Evolutionary conservation across 2,113 vertebrate genomes (phyloP).

Genomic region (Caranx ignobilis): DNA sequence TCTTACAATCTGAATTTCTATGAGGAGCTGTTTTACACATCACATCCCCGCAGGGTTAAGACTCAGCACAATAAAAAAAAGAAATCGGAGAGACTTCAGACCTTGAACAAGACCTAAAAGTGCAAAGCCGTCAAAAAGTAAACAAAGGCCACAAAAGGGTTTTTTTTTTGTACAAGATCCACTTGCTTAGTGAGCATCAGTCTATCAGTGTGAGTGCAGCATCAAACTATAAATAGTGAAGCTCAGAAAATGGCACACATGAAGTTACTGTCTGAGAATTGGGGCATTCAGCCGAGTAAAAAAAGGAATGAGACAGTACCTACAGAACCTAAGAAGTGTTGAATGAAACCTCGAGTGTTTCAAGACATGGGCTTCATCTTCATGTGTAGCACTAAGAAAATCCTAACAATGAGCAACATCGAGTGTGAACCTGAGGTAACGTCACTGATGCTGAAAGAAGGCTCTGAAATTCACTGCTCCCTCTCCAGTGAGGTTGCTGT

Average conservation of each 20-base stretch:
- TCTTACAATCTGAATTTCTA: background rate
- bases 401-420: background rate
- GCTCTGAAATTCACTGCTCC: background rate
- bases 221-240: slow-evolving; percentile 4
- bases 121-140: background rate
- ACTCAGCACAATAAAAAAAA: background rate
- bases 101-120: background rate
- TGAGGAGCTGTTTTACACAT: background rate
- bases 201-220: too few relatives aligned
- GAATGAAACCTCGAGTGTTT: background rate
- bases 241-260: background rate
- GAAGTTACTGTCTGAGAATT: background rate
- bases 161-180: background rate
- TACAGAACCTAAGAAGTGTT: background rate
- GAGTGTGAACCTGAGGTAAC: background rate
- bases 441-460: background rate
- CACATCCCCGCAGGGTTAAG: background rate
- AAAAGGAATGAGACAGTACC: background rate
- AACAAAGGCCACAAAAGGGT: background rate
- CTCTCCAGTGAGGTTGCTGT: too few relatives aligned
- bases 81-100: background rate
- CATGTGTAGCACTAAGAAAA: background rate
- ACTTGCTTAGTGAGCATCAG: background rate
- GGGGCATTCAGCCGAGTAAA: background rate
- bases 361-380: background rate